Evolutionary conservation across 1,140 invertebrate species (phyloP).

Genomic region (Dicyema japonicum): DNA sequence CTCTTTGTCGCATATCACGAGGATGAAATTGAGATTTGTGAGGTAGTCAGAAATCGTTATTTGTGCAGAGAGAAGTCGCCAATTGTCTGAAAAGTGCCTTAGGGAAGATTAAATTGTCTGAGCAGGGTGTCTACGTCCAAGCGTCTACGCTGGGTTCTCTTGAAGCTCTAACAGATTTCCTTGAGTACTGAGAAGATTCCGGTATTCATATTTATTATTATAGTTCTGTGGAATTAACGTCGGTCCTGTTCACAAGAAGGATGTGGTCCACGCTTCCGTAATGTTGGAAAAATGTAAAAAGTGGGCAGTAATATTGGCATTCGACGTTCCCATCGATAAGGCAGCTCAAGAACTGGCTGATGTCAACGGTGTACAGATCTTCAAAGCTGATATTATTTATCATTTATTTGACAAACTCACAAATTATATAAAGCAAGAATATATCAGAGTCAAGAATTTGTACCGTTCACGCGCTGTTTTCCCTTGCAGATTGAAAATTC

Average conservation of each 20-base stretch:
- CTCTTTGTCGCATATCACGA: slow-evolving; percentile 44
- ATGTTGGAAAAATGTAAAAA: slow-evolving; percentile 92
- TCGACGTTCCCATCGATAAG: slow-evolving; percentile 84
- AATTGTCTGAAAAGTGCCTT: slow-evolving; percentile 49
- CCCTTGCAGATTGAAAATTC: slow-evolving; percentile 57
- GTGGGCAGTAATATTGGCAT: slow-evolving; percentile 82
- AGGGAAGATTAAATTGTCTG: slow-evolving; percentile 51
- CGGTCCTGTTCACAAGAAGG: slow-evolving; percentile 88
- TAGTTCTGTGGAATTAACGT: slow-evolving; percentile 90
- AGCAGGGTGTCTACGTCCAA: slow-evolving; percentile 82
- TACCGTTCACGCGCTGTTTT: slow-evolving; percentile 77
- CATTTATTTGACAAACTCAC: slow-evolving; percentile 92
- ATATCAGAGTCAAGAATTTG: slow-evolving; percentile 62
- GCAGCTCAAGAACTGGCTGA: slow-evolving; percentile 91
- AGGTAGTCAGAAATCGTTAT: slow-evolving; percentile 14
- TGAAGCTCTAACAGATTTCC: slow-evolving; percentile 79
- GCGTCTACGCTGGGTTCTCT: slow-evolving; percentile 86
- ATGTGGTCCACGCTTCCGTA: slow-evolving; percentile 92
- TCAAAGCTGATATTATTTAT: slow-evolving; percentile 97
- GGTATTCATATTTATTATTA: slow-evolving; percentile 16
- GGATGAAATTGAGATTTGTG: slow-evolving; percentile 58
- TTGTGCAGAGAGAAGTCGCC: slow-evolving; percentile 32
- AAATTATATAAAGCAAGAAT: slow-evolving; percentile 57
- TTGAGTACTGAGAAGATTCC: slow-evolving; percentile 73
- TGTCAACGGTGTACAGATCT: slow-evolving; percentile 62